Conservation (phyloP, 2,888 invertebrate genomes). For the Orthosia gracilis region DNA sequence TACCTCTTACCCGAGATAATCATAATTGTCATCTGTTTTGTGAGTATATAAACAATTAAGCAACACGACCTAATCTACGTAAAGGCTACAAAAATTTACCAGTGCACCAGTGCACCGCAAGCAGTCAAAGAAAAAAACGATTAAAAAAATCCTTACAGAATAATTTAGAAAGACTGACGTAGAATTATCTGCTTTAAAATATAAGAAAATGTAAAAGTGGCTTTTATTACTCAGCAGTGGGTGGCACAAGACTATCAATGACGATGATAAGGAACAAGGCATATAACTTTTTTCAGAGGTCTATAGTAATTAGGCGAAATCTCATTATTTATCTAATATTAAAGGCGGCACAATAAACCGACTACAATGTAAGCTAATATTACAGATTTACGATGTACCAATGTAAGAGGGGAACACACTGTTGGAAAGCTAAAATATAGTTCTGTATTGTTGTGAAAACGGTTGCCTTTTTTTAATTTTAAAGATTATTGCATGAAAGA, state of each 20-base stretch:
- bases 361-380: slow-evolving; percentile 77
- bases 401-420: slow-evolving; percentile 17
- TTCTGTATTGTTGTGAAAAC: neutral
- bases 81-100: too few relatives aligned
- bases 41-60: too few relatives aligned
- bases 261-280: slow-evolving; percentile 6
- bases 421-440: slow-evolving; percentile 16
- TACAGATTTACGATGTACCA: slow-evolving; percentile 71
- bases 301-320: slow-evolving; percentile 76
- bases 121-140: too few relatives aligned
- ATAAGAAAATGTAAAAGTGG: neutral
- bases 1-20: too few relatives aligned
- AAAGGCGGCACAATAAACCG: slow-evolving; percentile 69
- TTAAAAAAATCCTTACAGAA: too few relatives aligned
- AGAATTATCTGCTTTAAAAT: too few relatives aligned
- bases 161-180: too few relatives aligned
- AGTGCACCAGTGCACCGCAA: too few relatives aligned
- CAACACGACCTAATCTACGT: too few relatives aligned
- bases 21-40: too few relatives aligned
- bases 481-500: too few relatives aligned
- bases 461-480: neutral
- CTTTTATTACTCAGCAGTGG: too few relatives aligned
- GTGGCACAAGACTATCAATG: neutral
- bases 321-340: slow-evolving; percentile 75
- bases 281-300: slow-evolving; percentile 60